phyloP scores from a whole-genome alignment of 1,140 invertebrate genomes.

The Muscidifurax raptorellus region DNA sequence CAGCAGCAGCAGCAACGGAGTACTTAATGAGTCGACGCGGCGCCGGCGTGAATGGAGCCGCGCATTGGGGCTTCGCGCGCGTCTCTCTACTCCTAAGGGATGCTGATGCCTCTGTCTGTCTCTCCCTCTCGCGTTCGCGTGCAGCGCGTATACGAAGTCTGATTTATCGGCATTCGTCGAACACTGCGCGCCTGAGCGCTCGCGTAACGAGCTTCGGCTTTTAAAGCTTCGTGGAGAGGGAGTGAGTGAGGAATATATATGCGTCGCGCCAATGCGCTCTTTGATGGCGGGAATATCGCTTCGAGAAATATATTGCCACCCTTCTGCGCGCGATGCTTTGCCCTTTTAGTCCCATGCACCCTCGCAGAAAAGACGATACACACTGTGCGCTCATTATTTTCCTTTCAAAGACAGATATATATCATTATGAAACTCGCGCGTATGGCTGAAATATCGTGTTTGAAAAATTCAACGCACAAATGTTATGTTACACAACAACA shows the following conservation, averaged over 20 bases:
- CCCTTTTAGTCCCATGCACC: not conserved
- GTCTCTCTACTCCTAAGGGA: slow-evolving; percentile 57
- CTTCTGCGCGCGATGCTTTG: too few species aligned
- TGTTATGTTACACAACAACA: too few species aligned
- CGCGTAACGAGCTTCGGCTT: slow-evolving; percentile 63
- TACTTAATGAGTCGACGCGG: slow-evolving; percentile 71
- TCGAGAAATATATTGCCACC: slow-evolving; percentile 41
- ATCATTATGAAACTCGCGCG: not conserved
- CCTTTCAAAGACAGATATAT: slow-evolving; percentile 16
- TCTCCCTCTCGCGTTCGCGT: slow-evolving; percentile 51
- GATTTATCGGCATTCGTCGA: slow-evolving; percentile 74
- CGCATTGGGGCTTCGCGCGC: slow-evolving; percentile 48
- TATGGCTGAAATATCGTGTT: too few species aligned
- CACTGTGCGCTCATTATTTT: not conserved
- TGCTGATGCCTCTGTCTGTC: slow-evolving; percentile 39
- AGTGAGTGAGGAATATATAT: not conserved
- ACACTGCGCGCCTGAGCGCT: slow-evolving; percentile 50
- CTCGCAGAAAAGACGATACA: not conserved
- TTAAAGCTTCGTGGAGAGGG: slow-evolving; percentile 54
- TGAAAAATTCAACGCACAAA: too few species aligned
- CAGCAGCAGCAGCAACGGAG: slow-evolving; percentile 45
- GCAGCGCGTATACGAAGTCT: slow-evolving; percentile 52
- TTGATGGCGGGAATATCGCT: slow-evolving; percentile 41
- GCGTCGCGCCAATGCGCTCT: slow-evolving; percentile 45
- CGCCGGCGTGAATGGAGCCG: slow-evolving; percentile 55